A percentile compares a stretch with the other conserved stretches of the same genome.
phyloP scores from a whole-genome alignment of 2,888 invertebrate genomes.

The Diplazon laetatorius region DNA sequence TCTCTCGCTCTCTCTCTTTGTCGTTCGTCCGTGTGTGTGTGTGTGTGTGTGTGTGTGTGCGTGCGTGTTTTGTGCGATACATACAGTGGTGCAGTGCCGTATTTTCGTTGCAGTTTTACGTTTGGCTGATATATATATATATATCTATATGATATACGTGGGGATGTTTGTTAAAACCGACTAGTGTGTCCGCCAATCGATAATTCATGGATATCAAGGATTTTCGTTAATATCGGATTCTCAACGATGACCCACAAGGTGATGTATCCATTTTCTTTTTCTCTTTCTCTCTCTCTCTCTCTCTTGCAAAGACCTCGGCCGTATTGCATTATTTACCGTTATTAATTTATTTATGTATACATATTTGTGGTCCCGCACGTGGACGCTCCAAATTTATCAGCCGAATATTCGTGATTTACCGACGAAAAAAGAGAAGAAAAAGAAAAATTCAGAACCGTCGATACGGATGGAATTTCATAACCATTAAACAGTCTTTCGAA shows the following conservation, averaged over 20 bases:
- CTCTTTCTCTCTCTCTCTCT: neutral
- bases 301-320: neutral
- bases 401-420: too few species aligned
- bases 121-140: constrained; percentile 14
- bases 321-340: too few species aligned
- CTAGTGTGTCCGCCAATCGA: neutral
- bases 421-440: too few species aligned
- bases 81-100: constrained; percentile 16
- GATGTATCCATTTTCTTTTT: neutral
- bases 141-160: too few species aligned
- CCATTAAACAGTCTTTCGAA: too few species aligned
- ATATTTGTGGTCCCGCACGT: too few species aligned
- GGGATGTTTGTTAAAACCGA: constrained; percentile 9
- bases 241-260: constrained; percentile 15
- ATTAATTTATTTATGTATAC: neutral
- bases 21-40: constrained; percentile 8
- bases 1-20: too few species aligned
- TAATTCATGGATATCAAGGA: constrained; percentile 11
- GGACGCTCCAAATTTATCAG: too few species aligned
- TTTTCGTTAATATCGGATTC: neutral
- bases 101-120: neutral
- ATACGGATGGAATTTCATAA: too few species aligned
- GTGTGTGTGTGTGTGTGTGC: constrained; percentile 22
- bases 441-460: too few species aligned
- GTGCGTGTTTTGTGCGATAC: constrained; percentile 10